Evolutionary conservation across 2,113 vertebrate genomes (phyloP).

Genomic region (Crotalus viridis): DNA sequence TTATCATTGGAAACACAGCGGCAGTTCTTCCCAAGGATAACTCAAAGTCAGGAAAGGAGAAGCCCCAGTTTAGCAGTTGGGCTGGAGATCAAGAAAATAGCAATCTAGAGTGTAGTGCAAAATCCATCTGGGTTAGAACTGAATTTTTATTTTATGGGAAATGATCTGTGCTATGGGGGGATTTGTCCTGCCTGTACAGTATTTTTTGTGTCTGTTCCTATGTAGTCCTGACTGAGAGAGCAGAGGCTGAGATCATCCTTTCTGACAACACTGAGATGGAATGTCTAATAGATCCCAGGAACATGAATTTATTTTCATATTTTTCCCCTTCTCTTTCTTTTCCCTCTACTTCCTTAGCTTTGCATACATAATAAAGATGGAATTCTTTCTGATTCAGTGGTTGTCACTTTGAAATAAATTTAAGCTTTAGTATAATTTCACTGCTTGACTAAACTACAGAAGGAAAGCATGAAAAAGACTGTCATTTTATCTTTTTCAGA

Average conservation of each 20-base stretch:
- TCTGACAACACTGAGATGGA: neutral
- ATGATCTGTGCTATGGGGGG: neutral
- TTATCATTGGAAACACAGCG: neutral
- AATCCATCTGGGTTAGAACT: neutral
- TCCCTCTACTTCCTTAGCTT: neutral
- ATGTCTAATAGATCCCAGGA: neutral
- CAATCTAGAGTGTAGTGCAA: neutral
- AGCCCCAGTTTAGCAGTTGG: neutral
- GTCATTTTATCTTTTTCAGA: neutral
- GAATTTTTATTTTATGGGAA: neutral
- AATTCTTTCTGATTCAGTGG: neutral
- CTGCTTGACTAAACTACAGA: neutral
- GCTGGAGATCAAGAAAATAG: neutral
- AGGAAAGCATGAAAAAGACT: neutral
- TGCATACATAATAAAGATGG: neutral
- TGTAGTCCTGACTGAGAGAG: neutral
- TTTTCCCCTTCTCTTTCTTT: neutral
- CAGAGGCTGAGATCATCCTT: neutral
- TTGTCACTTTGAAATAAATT: neutral
- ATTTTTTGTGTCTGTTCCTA: neutral
- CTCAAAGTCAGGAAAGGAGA: neutral
- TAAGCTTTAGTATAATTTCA: neutral
- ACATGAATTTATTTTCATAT: neutral
- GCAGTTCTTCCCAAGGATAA: neutral
- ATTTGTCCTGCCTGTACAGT: neutral